Evolutionary conservation across 2,113 vertebrate genomes (phyloP), one percentile per base, ranked within the genome.

Genomic region (Potamarius usumacintae): DNA sequence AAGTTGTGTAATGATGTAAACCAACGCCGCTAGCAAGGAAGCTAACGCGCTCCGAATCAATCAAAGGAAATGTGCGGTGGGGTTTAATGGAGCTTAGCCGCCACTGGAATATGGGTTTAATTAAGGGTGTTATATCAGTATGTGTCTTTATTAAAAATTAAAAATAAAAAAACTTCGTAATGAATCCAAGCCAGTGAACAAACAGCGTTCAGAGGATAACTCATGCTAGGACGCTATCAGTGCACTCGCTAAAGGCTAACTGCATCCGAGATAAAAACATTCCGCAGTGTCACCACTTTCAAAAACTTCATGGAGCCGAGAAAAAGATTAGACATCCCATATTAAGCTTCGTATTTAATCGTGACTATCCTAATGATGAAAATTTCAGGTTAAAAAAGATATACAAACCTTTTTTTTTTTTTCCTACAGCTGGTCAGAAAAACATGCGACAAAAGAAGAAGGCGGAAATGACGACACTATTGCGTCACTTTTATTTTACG

Each of bases 371-470:
- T 25, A 14, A 27, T 8, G 22, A 5, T 34, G 12, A n/a, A 11
- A 2, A 5, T 10, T 30, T 74, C 22, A n/a, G 52, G 25, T 15
- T 5, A 42, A n/a, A 27, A 57, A 69, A 57, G 50, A 52, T 8
- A 6, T 52, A 53, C 82, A 89, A 90, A 93, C 92, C 93, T 94
- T 91, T 72, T 34, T 62, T 90, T 94, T 91, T 72, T 34, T 62
- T 90, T 82, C 57, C 76, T 82, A 83, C 84, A 91, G 85, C 87
- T 85, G 85, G 88, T 87, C 89, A 87, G 87, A 90, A 85, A 92
- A 91, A 65, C 91, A 94, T 94, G 93, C 94, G 92, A 88, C 71
- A 79, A 72, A 77, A 92, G 93, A 94, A 94, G 91, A 94, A 91
- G 92, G 93, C 92, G 91, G 92, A 83, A 90, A 88, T 74, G 85